A percentile compares a stretch with the other conserved stretches of the same genome.
Evolutionary conservation across 2,888 invertebrate genomes (phyloP).

Genomic region (Cantharis rustica): DNA sequence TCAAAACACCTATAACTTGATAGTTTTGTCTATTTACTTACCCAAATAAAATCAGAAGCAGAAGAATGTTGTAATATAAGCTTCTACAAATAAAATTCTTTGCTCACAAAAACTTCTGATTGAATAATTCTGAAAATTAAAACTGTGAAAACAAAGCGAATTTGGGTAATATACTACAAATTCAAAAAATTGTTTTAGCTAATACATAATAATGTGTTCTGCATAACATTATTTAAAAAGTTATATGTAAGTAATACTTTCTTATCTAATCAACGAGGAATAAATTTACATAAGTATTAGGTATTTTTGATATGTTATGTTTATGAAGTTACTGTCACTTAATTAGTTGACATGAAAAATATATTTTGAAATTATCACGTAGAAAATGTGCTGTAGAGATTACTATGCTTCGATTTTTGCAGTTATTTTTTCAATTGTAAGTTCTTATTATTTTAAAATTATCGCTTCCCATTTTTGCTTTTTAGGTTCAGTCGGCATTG

Average conservation of each 20-base stretch:
- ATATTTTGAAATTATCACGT: not conserved
- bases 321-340: not conserved
- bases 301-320: not conserved
- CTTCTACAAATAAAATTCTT: too few relatives aligned
- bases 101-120: too few relatives aligned
- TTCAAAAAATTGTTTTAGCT: too few relatives aligned
- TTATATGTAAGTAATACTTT: not conserved
- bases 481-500: not conserved
- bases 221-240: not conserved
- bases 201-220: not conserved
- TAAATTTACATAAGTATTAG: not conserved
- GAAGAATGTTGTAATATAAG: too few relatives aligned
- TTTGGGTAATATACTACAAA: too few relatives aligned
- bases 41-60: too few relatives aligned
- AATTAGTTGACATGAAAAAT: not conserved
- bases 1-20: too few relatives aligned
- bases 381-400: not conserved
- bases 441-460: not conserved
- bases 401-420: not conserved
- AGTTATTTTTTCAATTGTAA: not conserved
- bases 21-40: too few relatives aligned
- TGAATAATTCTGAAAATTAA: too few relatives aligned
- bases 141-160: too few relatives aligned
- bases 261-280: not conserved
- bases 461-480: not conserved